Evolutionary conservation across 2,888 invertebrate genomes (phyloP).

Genomic region (Acrocyrtus sp.): DNA sequence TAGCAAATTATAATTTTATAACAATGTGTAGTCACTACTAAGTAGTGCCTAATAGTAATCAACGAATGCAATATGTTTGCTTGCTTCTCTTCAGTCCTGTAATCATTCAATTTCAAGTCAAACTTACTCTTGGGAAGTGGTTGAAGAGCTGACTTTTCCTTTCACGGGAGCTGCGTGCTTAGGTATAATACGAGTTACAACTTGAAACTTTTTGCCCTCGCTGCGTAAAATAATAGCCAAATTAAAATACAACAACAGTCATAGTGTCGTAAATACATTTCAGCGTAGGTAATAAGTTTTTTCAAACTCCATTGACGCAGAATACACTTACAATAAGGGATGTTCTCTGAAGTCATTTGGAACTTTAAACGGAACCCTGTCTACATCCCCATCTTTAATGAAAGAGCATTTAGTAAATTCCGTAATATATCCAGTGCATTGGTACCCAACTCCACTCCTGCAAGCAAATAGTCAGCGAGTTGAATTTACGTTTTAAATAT

Average conservation of each 20-base stretch:
- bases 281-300: background rate
- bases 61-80: too few species aligned
- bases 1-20: too few species aligned
- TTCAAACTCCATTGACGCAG: background rate
- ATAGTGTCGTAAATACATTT: background rate
- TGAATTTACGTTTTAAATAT: too few species aligned
- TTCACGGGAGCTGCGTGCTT: slow-evolving; percentile 51
- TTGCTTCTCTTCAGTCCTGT: too few species aligned
- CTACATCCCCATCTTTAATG: slow-evolving; percentile 75
- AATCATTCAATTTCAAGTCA: too few species aligned
- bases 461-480: too few species aligned
- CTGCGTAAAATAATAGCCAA: background rate
- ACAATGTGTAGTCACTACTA: too few species aligned
- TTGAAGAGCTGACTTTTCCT: slow-evolving; percentile 8
- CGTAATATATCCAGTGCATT: slow-evolving; percentile 82
- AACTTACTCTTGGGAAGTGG: slow-evolving; percentile 13
- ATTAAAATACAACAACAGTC: slow-evolving; percentile 25
- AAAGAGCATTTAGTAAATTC: slow-evolving; percentile 92
- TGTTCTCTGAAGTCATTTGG: slow-evolving; percentile 73
- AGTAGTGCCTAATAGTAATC: too few species aligned
- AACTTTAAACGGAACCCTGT: slow-evolving; percentile 76
- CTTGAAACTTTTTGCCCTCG: slow-evolving; percentile 9
- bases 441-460: slow-evolving; percentile 79
- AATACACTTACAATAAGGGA: slow-evolving; percentile 71
- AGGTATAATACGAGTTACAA: slow-evolving; percentile 43